These are phyloP conservation scores for Steinernema feltiae DNA, from an alignment of 1,140 invertebrate species.

Conservation along the genomic window DNA sequence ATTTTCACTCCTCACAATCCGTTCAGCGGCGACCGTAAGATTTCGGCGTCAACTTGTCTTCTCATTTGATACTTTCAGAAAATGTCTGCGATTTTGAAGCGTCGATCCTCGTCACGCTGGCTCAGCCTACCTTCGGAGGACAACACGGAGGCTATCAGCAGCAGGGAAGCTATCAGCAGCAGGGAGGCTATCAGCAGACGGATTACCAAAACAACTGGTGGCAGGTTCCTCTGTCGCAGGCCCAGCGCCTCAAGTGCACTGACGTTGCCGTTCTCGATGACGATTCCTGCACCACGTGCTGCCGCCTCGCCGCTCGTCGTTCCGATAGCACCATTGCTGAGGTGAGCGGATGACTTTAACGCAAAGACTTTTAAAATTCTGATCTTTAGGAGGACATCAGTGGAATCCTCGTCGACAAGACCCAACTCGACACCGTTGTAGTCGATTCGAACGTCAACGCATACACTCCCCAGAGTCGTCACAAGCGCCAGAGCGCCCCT, in stretches of 20 bases:
- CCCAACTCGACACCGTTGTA: not conserved
- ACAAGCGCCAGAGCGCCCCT: not conserved
- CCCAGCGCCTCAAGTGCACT: not conserved
- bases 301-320: not conserved
- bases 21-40: not conserved
- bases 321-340: too few species aligned
- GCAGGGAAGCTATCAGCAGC: not conserved
- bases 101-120: not conserved
- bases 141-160: not conserved
- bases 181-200: not conserved
- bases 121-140: not conserved
- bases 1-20: not conserved
- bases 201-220: not conserved
- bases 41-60: not conserved
- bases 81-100: not conserved
- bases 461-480: too few species aligned
- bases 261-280: conserved; percentile 2
- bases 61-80: not conserved
- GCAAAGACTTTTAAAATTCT: too few species aligned
- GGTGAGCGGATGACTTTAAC: too few species aligned
- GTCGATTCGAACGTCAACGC: too few species aligned
- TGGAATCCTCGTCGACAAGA: not conserved
- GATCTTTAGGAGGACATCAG: not conserved
- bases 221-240: not conserved
- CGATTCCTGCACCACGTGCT: not conserved